These are phyloP conservation scores for Epistrophella euchroma DNA, from an alignment of 2,888 invertebrate genomes.

Conservation along the genomic window DNA sequence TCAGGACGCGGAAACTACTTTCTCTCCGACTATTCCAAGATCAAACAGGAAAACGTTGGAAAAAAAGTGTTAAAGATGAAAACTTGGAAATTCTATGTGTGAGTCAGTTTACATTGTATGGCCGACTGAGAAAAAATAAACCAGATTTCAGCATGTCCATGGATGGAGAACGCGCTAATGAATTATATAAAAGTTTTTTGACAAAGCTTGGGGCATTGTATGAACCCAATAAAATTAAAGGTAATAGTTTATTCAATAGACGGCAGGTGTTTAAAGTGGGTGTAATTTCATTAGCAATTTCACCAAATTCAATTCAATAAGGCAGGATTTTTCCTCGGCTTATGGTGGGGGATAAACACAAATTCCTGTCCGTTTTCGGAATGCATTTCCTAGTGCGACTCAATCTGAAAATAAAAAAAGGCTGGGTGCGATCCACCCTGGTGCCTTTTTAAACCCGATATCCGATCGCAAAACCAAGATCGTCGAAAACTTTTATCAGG, in stretches of 20 bases:
- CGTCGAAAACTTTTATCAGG: too few species aligned
- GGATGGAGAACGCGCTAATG: conserved; percentile 90
- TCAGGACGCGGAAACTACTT: conserved; percentile 91
- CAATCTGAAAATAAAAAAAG: too few species aligned
- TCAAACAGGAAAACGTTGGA: conserved; percentile 90
- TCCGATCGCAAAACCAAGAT: too few species aligned
- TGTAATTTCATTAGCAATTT: too few species aligned
- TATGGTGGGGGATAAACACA: too few species aligned
- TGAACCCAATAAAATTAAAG: conserved; percentile 90
- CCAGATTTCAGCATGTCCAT: conserved; percentile 95
- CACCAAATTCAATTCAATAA: too few species aligned
- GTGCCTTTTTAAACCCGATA: too few species aligned
- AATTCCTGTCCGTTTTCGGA: too few species aligned
- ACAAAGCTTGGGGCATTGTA: conserved; percentile 87
- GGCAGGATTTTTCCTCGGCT: too few species aligned
- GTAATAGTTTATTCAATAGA: conserved; percentile 83
- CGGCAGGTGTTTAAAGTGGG: too few species aligned
- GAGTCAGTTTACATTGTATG: conserved; percentile 93
- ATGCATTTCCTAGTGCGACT: too few species aligned
- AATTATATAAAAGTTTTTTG: conserved; percentile 91
- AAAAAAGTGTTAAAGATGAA: conserved; percentile 90
- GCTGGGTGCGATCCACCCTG: too few species aligned
- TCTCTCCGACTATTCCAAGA: conserved; percentile 92
- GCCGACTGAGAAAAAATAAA: conserved; percentile 93
- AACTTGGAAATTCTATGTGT: conserved; percentile 90